phyloP scores from a whole-genome alignment of 2,888 invertebrate genomes.

The Trichogramma evanescens region DNA sequence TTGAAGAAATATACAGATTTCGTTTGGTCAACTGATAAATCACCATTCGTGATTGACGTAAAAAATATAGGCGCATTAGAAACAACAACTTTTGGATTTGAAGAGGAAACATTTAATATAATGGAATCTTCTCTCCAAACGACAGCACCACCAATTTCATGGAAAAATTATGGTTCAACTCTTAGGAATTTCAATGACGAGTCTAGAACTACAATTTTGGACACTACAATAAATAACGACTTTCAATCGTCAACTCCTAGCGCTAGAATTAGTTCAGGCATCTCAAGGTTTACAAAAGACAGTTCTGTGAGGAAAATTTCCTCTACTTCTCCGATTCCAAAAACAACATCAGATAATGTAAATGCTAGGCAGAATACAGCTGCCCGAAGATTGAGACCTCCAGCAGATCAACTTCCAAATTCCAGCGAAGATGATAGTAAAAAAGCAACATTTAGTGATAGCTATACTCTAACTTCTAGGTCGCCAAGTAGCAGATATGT shows the following conservation, averaged over 20 bases:
- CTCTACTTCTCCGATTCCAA: slow-evolving; percentile 17
- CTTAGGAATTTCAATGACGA: slow-evolving; percentile 2
- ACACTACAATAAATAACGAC: slow-evolving; percentile 5
- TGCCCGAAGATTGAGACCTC: slow-evolving; percentile 33
- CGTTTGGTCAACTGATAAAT: neutral
- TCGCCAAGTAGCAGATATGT: slow-evolving; percentile 6
- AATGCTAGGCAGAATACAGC: slow-evolving; percentile 33
- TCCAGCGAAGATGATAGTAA: neutral
- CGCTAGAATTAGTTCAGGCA: too few relatives aligned
- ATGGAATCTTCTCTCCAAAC: slow-evolving; percentile 15
- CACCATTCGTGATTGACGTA: slow-evolving; percentile 16
- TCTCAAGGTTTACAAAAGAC: slow-evolving; percentile 18
- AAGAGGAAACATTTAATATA: slow-evolving; percentile 16
- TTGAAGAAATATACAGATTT: too few relatives aligned
- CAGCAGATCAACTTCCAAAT: slow-evolving; percentile 15
- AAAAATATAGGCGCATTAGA: slow-evolving; percentile 9
- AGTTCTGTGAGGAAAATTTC: slow-evolving; percentile 31
- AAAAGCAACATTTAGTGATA: neutral
- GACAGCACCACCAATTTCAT: slow-evolving; percentile 14
- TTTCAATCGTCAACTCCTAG: neutral
- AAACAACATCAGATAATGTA: slow-evolving; percentile 5
- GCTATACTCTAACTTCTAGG: neutral
- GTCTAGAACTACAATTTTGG: slow-evolving; percentile 9
- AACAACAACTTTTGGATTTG: slow-evolving; percentile 1
- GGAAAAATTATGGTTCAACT: slow-evolving; percentile 4